These are phyloP conservation scores for Cryptomyrus ogoouensis DNA, from an alignment of 2,113 vertebrate genomes.

Conservation along the genomic window DNA sequence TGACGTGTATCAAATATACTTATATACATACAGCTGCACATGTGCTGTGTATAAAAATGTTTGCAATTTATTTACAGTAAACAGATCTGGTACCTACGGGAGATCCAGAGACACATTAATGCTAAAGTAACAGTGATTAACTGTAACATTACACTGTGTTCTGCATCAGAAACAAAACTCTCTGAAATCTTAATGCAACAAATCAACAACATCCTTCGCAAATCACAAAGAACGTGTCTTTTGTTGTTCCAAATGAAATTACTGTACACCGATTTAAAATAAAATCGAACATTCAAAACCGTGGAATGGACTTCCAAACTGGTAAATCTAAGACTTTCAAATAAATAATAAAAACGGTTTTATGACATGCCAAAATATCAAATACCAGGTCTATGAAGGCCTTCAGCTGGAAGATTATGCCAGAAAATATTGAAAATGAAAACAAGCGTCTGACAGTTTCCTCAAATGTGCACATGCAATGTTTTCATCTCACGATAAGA, in stretches of 20 bases:
- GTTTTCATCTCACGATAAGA: conserved; percentile 13
- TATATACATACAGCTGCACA: background rate
- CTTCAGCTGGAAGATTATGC: conserved; percentile 7
- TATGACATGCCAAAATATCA: conserved; percentile 17
- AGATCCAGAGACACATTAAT: background rate
- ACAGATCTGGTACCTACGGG: background rate
- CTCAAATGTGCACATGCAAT: background rate
- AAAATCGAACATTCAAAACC: conserved; percentile 5
- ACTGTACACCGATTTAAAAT: background rate
- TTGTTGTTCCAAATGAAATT: conserved; percentile 9
- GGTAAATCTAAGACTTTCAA: conserved; percentile 14
- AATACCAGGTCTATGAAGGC: conserved; percentile 6
- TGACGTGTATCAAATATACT: background rate
- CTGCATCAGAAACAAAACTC: background rate
- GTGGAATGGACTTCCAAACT: background rate
- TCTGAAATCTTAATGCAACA: background rate
- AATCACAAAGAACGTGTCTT: background rate
- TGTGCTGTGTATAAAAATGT: background rate
- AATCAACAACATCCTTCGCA: conserved; percentile 8
- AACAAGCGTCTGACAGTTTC: conserved; percentile 10
- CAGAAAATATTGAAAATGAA: conserved; percentile 17
- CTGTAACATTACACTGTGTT: background rate
- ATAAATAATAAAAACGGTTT: conserved; percentile 23
- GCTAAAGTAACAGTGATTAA: background rate
- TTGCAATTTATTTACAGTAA: background rate